Evolutionary conservation across 1,140 invertebrate genomes (phyloP).

Genomic region (Thaumetopoea pityocampa): DNA sequence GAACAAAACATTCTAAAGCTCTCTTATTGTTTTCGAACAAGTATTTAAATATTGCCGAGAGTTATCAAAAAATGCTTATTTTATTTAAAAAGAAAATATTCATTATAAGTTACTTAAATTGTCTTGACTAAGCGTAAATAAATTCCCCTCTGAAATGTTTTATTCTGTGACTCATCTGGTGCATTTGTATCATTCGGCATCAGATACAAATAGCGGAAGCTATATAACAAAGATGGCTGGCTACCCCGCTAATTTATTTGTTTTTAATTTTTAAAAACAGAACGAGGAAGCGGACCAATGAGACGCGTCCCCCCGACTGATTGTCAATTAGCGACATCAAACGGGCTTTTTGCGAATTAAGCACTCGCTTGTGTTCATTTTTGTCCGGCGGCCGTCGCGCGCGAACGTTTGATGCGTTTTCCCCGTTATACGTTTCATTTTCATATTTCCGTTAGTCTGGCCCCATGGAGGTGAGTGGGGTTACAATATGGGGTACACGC

Average conservation of each 20-base stretch:
- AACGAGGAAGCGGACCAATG: constrained; percentile 66
- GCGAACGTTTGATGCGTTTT: constrained; percentile 62
- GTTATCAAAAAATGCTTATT: no score
- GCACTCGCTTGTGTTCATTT: constrained; percentile 67
- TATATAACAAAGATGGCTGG: constrained; percentile 37
- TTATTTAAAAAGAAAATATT: no score
- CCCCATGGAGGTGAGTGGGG: constrained; percentile 33
- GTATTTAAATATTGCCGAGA: no score
- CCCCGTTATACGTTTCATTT: constrained; percentile 68
- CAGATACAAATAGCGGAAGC: constrained; percentile 6
- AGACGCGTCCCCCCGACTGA: constrained; percentile 69
- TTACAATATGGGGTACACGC: constrained; percentile 50
- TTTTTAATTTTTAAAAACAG: constrained; percentile 73
- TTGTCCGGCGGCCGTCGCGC: constrained; percentile 52
- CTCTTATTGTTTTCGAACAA: no score
- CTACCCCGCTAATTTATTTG: constrained; percentile 64
- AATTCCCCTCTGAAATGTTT: no score
- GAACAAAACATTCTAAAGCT: no score
- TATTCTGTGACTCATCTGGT: not conserved
- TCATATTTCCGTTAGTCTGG: constrained; percentile 73
- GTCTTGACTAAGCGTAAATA: no score
- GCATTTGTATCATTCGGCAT: not conserved
- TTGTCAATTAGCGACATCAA: constrained; percentile 75
- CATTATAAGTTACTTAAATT: no score
- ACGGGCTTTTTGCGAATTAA: constrained; percentile 76